These are phyloP conservation scores for Myopa tessellatipennis DNA, from an alignment of 2,888 invertebrate genomes.

Conservation along the genomic window DNA sequence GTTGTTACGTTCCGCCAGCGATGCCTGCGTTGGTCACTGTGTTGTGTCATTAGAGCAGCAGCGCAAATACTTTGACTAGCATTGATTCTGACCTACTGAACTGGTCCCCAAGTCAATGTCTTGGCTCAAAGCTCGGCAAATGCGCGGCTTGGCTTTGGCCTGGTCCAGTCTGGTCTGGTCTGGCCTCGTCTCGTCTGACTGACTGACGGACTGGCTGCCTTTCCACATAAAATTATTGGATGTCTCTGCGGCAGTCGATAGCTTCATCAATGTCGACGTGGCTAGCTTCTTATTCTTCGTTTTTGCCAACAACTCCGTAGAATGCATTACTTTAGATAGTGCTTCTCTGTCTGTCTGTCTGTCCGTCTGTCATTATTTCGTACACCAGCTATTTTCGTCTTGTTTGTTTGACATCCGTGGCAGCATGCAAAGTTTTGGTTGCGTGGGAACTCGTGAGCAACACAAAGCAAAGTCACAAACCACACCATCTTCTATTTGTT, in stretches of 20 bases:
- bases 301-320: background rate
- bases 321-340: background rate
- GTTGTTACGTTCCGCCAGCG: constrained; percentile 10
- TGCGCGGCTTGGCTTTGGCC: background rate
- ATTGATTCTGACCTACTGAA: constrained; percentile 51
- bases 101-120: constrained; percentile 47
- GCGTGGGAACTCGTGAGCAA: constrained; percentile 54
- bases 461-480: constrained; percentile 36
- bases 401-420: background rate
- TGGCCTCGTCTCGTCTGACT: constrained; percentile 33
- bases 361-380: constrained; percentile 24
- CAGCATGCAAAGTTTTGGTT: constrained; percentile 41
- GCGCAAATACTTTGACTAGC: constrained; percentile 11
- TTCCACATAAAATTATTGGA: constrained; percentile 41
- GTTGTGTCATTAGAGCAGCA: constrained; percentile 17
- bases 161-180: background rate
- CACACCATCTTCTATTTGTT: background rate
- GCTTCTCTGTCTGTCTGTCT: background rate
- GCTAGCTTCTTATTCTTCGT: constrained; percentile 35
- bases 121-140: background rate
- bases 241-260: constrained; percentile 42
- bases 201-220: constrained; percentile 41
- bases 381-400: constrained; percentile 13
- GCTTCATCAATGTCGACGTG: constrained; percentile 52
- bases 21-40: constrained; percentile 2